These are phyloP conservation scores for Conus ventricosus DNA, from an alignment of 1,140 invertebrate species.

Conservation along the genomic window DNA sequence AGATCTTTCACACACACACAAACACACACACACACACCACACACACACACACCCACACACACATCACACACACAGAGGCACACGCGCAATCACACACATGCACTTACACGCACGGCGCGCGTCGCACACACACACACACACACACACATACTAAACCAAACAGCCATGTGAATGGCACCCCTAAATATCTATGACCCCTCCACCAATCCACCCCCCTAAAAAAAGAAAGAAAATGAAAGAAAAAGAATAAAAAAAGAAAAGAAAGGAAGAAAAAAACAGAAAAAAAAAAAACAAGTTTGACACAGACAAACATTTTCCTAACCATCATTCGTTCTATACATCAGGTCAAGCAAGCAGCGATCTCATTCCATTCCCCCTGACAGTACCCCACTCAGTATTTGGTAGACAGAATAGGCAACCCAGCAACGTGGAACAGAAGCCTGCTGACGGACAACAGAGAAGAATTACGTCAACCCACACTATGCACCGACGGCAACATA, in stretches of 20 bases:
- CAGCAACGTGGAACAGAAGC: conserved; percentile 96
- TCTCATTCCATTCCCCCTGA: conserved; percentile 84
- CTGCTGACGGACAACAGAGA: conserved; percentile 81
- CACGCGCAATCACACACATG: neutral
- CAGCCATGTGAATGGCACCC: no score
- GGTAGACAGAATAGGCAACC: conserved; percentile 98
- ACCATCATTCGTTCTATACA: conserved; percentile 97
- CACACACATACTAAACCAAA: neutral
- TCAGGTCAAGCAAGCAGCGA: conserved; percentile 92
- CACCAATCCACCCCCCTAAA: no score
- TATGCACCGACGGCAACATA: no score
- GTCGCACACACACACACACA: neutral
- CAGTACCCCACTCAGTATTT: conserved; percentile 91
- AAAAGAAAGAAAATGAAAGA: no score
- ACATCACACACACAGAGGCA: no score
- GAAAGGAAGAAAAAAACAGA: neutral
- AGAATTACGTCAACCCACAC: neutral
- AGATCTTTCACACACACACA: no score
- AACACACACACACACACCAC: no score
- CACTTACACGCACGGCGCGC: no score
- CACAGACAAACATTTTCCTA: neutral
- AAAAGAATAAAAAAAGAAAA: neutral
- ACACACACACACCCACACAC: no score
- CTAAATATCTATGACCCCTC: no score
- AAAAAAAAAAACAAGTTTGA: neutral